Evolutionary conservation across 2,113 vertebrate species (phyloP).

Genomic region (Burhinus bistriatus): DNA sequence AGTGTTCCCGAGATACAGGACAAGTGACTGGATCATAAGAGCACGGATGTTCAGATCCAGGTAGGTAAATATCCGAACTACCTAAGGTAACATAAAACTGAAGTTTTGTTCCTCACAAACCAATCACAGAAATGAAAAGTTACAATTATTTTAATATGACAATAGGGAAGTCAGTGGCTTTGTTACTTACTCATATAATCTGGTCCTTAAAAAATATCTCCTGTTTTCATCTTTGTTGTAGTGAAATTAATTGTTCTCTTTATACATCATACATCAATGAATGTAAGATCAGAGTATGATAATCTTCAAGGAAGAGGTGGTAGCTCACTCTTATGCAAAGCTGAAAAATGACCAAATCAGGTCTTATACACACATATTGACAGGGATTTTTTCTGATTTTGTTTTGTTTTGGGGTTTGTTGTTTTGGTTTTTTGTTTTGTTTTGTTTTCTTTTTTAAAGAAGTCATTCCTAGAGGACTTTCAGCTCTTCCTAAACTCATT

Average conservation of each 20-base stretch:
- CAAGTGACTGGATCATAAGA: background rate
- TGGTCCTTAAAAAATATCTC: background rate
- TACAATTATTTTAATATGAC: background rate
- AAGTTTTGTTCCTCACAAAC: background rate
- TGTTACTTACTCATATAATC: background rate
- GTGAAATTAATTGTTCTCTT: background rate
- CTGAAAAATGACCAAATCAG: background rate
- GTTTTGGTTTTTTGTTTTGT: background rate
- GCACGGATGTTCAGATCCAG: background rate
- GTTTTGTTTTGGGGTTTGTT: no score
- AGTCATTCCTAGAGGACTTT: background rate
- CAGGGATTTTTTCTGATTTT: background rate
- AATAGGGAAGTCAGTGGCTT: background rate
- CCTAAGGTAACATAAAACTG: background rate
- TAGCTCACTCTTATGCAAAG: background rate
- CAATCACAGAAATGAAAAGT: background rate
- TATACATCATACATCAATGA: background rate
- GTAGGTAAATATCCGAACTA: background rate
- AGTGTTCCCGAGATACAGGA: background rate
- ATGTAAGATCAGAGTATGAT: background rate
- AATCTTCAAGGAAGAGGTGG: background rate
- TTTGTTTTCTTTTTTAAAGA: background rate
- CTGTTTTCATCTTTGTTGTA: background rate
- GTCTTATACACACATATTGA: background rate
- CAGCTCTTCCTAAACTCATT: background rate